Evolutionary conservation across 2,113 vertebrate genomes (phyloP).

Genomic region (Helogale parvula): DNA sequence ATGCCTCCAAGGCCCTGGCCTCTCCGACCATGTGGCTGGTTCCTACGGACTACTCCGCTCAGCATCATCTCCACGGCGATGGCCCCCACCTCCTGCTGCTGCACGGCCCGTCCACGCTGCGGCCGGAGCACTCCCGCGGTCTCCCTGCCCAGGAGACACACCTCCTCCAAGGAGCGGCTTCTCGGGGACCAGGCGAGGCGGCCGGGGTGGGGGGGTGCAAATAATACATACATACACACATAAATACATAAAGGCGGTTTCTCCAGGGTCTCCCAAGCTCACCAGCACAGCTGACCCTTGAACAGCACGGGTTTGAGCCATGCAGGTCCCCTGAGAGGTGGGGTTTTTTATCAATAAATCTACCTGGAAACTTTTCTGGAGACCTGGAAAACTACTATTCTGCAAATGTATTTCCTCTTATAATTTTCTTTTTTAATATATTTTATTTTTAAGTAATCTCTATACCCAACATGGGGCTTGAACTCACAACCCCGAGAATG

Average conservation of each 20-base stretch:
- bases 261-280: background rate
- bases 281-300: background rate
- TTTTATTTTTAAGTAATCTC: too few relatives aligned
- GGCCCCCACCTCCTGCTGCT: background rate
- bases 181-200: too few relatives aligned
- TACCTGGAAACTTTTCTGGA: background rate
- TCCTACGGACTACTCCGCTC: background rate
- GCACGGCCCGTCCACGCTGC: background rate
- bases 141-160: background rate
- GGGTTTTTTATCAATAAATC: background rate
- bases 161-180: background rate
- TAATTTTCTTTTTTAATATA: background rate
- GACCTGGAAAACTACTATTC: background rate
- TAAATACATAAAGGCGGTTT: background rate
- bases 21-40: background rate
- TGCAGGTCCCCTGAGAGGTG: background rate
- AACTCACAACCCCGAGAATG: too few relatives aligned
- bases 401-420: background rate
- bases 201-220: too few relatives aligned
- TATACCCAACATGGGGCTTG: too few relatives aligned
- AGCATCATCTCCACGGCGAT: background rate
- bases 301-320: background rate
- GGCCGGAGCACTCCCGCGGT: background rate
- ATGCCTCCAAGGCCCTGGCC: background rate
- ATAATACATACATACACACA: too few relatives aligned